A percentile compares a stretch with the other conserved stretches of the same genome.
These are phyloP conservation scores for Chaetodon trifasciatus DNA, from an alignment of 2,797 vertebrate genomes.

Conservation along the genomic window DNA sequence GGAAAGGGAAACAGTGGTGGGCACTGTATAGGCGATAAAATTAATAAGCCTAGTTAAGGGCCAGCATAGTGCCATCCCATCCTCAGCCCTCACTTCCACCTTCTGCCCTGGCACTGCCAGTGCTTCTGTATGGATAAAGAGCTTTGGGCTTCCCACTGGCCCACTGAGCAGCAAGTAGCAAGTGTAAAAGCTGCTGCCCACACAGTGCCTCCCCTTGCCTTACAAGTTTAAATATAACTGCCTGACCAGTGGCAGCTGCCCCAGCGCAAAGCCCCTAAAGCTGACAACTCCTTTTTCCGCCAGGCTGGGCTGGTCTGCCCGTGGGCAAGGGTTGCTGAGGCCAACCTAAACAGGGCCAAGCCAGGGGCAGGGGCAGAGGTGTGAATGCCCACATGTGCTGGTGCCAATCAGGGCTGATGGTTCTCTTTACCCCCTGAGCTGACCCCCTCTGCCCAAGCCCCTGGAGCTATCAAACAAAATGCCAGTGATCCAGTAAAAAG, in stretches of 20 bases:
- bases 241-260: constrained; percentile 83
- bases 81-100: constrained; percentile 57
- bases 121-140: constrained; percentile 84
- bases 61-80: constrained; percentile 54
- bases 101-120: constrained; percentile 62
- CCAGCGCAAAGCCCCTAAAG: constrained; percentile 83
- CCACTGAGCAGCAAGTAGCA: constrained; percentile 82
- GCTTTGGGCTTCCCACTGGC: constrained; percentile 77
- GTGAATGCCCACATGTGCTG: constrained; percentile 88
- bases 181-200: constrained; percentile 80
- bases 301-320: constrained; percentile 51
- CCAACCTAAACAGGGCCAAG: constrained; percentile 72
- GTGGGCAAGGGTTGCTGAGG: constrained; percentile 60
- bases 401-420: constrained; percentile 89
- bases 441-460: constrained; percentile 63
- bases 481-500: constrained; percentile 55
- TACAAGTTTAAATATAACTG: constrained; percentile 85
- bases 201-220: constrained; percentile 72
- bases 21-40: constrained; percentile 53
- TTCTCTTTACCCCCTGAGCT: constrained; percentile 77
- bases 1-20: constrained; percentile 45
- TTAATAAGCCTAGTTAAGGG: constrained; percentile 56
- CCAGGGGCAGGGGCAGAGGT: constrained; percentile 71
- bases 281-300: constrained; percentile 83
- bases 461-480: constrained; percentile 63